Base-by-base conservation (phyloP, 2,113 vertebrate genomes). In the Loxodonta africana region DNA sequence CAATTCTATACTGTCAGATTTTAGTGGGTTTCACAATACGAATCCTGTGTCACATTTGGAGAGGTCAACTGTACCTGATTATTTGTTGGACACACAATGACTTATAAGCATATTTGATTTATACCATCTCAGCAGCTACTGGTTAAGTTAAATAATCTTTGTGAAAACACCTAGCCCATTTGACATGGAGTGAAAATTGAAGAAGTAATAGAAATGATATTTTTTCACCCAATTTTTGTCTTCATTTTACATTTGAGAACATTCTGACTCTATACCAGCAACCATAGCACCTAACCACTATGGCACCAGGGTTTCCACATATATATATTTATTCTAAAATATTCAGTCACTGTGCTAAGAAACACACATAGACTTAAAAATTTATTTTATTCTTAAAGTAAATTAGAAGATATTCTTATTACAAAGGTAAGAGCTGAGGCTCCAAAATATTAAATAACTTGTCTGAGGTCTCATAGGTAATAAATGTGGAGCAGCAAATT, bases 361-460 rank as follows among this genome's bases (percentile, higher is more conserved):
- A 88, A 84, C 84, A 48, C 80, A 74, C 11, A 48, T 28, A 91
- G 5, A 83, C 46, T 85, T 83, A 60, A 74, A 74, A 23, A 83
- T 94, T 74, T 83, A 11, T 71, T 94, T 83, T 46, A 91, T 91
- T 84, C 62, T 95, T 53, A 88, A 83, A 5, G 17, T 33, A 91
- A 51, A 7, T 46, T 78, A 46, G 11, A 60, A 89, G 48, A 3
- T 83, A 73, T 60, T 60, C 37, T 76, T 37, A 78, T 63, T 83
- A 25, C 30, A 73, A 44, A 80, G 48, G 4, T 73, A 88, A 9
- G 78, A 86, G 80, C 18, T 51, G 8, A 44, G 18, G 2, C 33
- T 71, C 48, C 46, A 73, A 80, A 80, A 60, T 46, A 87, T 28
- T 93, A 92, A 46, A 10, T 44, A 67, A 83, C 48, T 88, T 65